Conservation (phyloP, 2,888 invertebrate genomes). For the Digitonthophagus gazella region DNA sequence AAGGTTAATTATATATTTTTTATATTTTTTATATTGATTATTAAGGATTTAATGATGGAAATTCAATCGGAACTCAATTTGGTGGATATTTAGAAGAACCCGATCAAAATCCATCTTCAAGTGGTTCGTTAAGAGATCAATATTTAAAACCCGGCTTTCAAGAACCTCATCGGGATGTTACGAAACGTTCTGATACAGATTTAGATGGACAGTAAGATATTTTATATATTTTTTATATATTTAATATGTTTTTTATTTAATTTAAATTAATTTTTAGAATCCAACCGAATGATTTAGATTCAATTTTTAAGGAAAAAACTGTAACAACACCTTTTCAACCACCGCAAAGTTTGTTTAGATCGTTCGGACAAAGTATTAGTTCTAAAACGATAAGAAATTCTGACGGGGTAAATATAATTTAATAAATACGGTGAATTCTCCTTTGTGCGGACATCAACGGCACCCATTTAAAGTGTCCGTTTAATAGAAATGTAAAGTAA, state of each 20-base stretch:
- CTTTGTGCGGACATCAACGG: no score
- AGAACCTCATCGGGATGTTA: constrained; percentile 32
- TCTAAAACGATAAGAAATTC: constrained; percentile 56
- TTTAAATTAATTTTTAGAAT: constrained; percentile 34
- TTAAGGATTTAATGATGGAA: constrained; percentile 18
- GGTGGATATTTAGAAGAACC: constrained; percentile 17
- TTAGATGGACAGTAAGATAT: constrained; percentile 58
- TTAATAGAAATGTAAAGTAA: neutral
- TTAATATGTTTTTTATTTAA: neutral
- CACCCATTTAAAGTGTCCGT: neutral
- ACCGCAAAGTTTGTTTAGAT: constrained; percentile 42
- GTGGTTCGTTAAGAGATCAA: constrained; percentile 52
- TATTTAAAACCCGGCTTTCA: constrained; percentile 56
- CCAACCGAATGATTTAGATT: constrained; percentile 37
- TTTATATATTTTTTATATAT: constrained; percentile 20
- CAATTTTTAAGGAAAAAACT: constrained; percentile 33
- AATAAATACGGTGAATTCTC: no score
- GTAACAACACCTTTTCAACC: constrained; percentile 34
- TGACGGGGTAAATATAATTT: constrained; percentile 53
- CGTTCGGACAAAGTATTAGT: constrained; percentile 56
- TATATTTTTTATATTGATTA: constrained; percentile 20
- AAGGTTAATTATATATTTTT: constrained; percentile 21
- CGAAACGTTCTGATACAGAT: constrained; percentile 52
- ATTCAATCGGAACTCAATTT: neutral
- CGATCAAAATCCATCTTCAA: constrained; percentile 26